Percentiles rank a stretch among this genome's conserved stretches.
Conservation (phyloP, 2,113 vertebrate genomes). For the Montifringilla adamsi region DNA sequence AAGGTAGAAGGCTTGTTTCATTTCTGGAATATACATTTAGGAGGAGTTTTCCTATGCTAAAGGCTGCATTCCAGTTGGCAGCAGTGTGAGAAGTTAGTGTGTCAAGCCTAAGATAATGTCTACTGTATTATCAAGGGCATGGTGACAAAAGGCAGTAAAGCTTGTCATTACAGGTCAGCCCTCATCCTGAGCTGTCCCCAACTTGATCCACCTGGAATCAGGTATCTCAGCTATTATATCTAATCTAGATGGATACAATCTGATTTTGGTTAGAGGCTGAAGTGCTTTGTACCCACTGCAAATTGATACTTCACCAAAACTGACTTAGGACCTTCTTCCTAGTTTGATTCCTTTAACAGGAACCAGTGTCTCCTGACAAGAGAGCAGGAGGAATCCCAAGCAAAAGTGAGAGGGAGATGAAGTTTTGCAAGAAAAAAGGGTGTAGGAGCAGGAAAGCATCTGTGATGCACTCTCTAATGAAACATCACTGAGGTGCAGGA, state of each 20-base stretch:
- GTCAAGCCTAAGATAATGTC: neutral
- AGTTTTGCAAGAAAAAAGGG: neutral
- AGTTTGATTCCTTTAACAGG: neutral
- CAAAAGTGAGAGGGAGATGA: neutral
- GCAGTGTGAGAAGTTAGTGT: neutral
- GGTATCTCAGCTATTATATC: neutral
- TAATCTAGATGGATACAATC: neutral
- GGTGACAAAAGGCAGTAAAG: neutral
- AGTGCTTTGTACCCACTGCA: neutral
- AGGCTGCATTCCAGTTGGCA: neutral
- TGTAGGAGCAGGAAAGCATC: neutral
- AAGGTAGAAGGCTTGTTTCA: neutral
- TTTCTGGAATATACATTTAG: neutral
- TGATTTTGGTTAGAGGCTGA: neutral
- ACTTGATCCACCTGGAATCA: neutral
- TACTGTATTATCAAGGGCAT: neutral
- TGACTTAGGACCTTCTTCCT: neutral
- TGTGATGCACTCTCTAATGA: neutral
- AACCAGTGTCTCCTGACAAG: neutral
- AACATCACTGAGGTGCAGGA: neutral
- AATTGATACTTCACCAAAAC: neutral
- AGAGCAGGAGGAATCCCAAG: neutral
- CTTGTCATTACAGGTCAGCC: neutral
- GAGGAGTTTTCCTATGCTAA: neutral
- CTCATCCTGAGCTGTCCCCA: neutral